Base-by-base conservation (phyloP, 2,797 vertebrate genomes). In the Enteromius treurensis region DNA sequence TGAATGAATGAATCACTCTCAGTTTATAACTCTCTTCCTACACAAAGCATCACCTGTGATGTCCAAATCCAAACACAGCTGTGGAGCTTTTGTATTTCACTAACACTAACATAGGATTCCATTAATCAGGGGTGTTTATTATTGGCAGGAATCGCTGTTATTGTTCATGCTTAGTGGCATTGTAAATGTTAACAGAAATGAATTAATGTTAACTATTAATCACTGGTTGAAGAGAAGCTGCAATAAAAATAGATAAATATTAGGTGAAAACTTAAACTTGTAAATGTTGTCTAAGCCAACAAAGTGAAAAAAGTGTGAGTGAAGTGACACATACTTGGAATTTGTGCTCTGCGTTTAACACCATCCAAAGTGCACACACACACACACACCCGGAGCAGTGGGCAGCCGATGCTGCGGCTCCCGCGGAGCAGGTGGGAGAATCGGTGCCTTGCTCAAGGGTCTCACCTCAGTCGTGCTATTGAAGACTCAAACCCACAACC, bases 1-100 rank as follows among this genome's bases (percentile, higher is more conserved):
- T 71, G 77, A 84, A 84, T 79, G 76, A 69, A 55, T 79, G 76
- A 84, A 21, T 84, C 82, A 42, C 68, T 73, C 32, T 67, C 55
- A 4, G 34, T 40, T 74, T 74, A 74, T 74, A 29, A 37, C 49
- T 53, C 29, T 55, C 19, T 60, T 60, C 53, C n/a, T 42, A 76
- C 74, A 60, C 74, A 76, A 37, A 76, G n/a, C 34, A 10, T 76
- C 74, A 76, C 53, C 53, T 76, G 34, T 4, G n/a, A 42, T 2
- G 34, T 40, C 26, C 74, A 40, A 17, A 58, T 23, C 32, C 34
- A 40, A 58, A 76, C 73, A 58, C 73, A 76, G 74, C 74, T 76
- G 74, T 58, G 53, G 53, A 76, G 73, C 51, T 26, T 76, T 40
- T 17, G 34, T 40, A 2, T 42, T 76, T 76, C n/a, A 10, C 13